Percentiles rank a stretch among this genome's conserved stretches.
Conservation (phyloP, 2,888 invertebrate genomes). For the Helobdella robusta region DNA sequence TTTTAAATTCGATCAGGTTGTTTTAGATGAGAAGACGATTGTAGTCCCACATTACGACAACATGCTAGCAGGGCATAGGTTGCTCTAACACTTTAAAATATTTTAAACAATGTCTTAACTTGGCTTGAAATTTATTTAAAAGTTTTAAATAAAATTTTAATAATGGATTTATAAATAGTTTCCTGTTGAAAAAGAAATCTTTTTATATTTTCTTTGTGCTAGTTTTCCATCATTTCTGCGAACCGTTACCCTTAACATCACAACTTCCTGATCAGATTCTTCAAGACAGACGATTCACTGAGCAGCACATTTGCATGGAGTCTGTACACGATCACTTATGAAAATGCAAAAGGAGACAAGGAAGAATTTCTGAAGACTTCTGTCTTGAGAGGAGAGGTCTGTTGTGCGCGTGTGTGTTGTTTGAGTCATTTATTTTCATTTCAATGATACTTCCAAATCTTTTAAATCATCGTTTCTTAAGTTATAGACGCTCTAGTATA, state of each 20-base stretch:
- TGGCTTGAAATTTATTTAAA: no score
- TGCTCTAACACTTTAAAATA: neutral
- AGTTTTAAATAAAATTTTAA: no score
- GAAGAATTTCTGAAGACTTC: constrained; percentile 25
- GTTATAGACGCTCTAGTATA: no score
- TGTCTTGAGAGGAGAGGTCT: constrained; percentile 34
- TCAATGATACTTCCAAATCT: neutral
- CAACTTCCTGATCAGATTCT: constrained; percentile 25
- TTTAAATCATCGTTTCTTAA: no score
- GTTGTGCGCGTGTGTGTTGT: no score
- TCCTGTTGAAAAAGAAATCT: no score
- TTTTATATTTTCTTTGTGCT: no score
- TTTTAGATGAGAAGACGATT: constrained; percentile 24
- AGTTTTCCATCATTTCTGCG: no score
- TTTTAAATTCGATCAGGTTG: no score
- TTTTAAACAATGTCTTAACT: no score
- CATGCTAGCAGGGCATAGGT: constrained; percentile 30
- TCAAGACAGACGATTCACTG: constrained; percentile 29
- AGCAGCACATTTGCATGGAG: constrained; percentile 31
- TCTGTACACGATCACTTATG: constrained; percentile 31
- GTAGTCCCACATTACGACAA: constrained; percentile 34
- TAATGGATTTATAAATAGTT: no score
- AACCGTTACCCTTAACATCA: neutral
- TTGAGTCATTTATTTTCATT: no score
- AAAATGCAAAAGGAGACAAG: constrained; percentile 18